Conservation (phyloP, 1,140 invertebrate species). For the Lethrus apterus region DNA sequence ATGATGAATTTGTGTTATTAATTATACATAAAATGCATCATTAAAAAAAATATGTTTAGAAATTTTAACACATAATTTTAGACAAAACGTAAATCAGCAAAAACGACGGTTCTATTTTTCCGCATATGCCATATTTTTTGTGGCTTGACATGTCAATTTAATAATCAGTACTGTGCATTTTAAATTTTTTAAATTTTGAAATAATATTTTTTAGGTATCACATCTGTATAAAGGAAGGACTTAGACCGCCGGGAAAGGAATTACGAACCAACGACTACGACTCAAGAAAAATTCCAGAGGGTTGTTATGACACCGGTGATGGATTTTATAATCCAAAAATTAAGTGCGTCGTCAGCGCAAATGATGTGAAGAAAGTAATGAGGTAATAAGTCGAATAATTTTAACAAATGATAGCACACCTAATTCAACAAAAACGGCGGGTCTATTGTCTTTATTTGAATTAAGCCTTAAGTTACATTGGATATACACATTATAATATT, state of each 20-base stretch:
- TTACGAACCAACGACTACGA: slow-evolving; percentile 31
- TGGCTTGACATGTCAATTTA: too few species aligned
- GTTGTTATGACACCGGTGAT: slow-evolving; percentile 41
- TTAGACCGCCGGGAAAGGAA: slow-evolving; percentile 36
- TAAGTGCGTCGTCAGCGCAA: slow-evolving; percentile 20
- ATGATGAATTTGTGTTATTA: too few species aligned
- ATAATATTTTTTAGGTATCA: slow-evolving; percentile 9
- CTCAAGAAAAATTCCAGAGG: slow-evolving; percentile 32
- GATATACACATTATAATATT: too few species aligned
- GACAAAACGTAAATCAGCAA: too few species aligned
- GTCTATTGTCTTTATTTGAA: background rate
- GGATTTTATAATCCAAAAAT: slow-evolving; percentile 41
- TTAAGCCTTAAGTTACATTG: background rate
- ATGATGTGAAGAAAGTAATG: slow-evolving; percentile 17
- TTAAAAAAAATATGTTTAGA: too few species aligned
- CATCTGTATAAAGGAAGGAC: slow-evolving; percentile 22
- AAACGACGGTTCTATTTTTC: too few species aligned
- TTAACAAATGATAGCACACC: background rate
- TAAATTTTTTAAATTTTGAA: slow-evolving; percentile 1
- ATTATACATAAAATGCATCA: too few species aligned
- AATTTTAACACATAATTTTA: too few species aligned
- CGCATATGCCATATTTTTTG: too few species aligned
- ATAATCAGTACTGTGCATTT: too few species aligned
- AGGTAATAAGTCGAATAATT: slow-evolving; percentile 2
- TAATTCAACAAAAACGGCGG: background rate